Percentiles rank a stretch among this genome's conserved stretches.
Evolutionary conservation across 1,140 invertebrate species (phyloP).

Genomic region (Coptotermes formosanus): DNA sequence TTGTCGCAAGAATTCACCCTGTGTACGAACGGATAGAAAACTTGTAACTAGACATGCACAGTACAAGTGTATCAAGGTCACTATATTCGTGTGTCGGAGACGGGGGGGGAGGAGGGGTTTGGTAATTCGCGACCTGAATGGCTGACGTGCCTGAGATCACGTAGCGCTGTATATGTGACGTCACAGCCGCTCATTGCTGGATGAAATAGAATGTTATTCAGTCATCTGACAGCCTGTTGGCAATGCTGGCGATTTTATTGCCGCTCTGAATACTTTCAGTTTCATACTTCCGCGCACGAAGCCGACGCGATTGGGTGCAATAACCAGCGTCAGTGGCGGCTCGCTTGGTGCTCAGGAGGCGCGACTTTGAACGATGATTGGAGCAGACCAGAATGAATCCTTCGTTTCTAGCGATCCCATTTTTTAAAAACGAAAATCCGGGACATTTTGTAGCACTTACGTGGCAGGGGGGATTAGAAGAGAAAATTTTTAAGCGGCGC

Average conservation of each 20-base stretch:
- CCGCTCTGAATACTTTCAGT: not conserved
- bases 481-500: no score
- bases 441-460: no score
- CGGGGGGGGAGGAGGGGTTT: not conserved
- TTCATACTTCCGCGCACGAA: not conserved
- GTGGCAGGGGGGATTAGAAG: no score
- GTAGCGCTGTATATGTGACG: conserved; percentile 1
- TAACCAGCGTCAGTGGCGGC: no score
- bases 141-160: conserved; percentile 8
- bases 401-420: no score
- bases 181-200: not conserved
- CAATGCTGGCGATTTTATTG: not conserved
- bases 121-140: conserved; percentile 14
- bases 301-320: no score
- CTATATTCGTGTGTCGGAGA: not conserved
- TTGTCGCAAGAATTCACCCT: not conserved
- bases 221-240: not conserved
- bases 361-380: no score
- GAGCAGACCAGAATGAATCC: no score
- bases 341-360: no score
- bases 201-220: no score
- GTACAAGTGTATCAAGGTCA: conserved; percentile 1
- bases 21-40: not conserved
- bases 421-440: no score
- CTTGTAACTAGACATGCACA: not conserved